Evolutionary conservation across 2,113 vertebrate species (phyloP), one percentile per base, ranked within the genome.

Genomic region (Colistium nudipinnis): DNA sequence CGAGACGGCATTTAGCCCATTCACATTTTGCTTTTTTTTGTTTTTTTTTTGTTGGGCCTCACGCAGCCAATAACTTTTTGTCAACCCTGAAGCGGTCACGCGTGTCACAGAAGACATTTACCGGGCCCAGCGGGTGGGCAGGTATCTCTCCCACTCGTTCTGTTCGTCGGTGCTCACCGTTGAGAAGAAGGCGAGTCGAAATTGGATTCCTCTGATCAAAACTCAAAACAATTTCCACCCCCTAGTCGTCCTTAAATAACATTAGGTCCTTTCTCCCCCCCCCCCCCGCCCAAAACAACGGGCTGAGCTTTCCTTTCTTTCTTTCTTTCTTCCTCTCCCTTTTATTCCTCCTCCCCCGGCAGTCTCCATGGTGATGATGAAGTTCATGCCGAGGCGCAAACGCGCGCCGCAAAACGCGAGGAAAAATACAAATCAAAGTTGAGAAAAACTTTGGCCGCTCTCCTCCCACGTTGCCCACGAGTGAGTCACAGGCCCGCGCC

Each of bases 401-500:
- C 56, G 33, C 52, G 31, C 61, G 52, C 57, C 62, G 68, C 61
- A 33, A 64, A 72, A 72, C 73, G 54, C 45, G 47, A 27, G 49
- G 47, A 27, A 53, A 79, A 73, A 70, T 57, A 59, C 36, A 74
- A 83, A 73, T 73, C 62, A 69, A 78, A 71, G 81, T 62, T 57
- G 62, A 67, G 65, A 44, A 84, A 81, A 90, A 88, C 81, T 88
- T 87, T 81, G 73, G 70, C 76, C 56, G 70, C 65, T 83, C 57
- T 70, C 75, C 83, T 84, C 89, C 88, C 82, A 88, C 89, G 38
- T 56, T 33, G 54, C 57, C 52, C 54, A 24, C 28, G 71, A 73
- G 61, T 91, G 83, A 90, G 68, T 90, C 88, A 90, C 64, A 33
- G 66, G 67, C 45, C 72, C 22, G 59, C 59, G 45, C 63, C 76